phyloP scores from a whole-genome alignment of 2,888 invertebrate genomes.

The Apoda limacodes region DNA sequence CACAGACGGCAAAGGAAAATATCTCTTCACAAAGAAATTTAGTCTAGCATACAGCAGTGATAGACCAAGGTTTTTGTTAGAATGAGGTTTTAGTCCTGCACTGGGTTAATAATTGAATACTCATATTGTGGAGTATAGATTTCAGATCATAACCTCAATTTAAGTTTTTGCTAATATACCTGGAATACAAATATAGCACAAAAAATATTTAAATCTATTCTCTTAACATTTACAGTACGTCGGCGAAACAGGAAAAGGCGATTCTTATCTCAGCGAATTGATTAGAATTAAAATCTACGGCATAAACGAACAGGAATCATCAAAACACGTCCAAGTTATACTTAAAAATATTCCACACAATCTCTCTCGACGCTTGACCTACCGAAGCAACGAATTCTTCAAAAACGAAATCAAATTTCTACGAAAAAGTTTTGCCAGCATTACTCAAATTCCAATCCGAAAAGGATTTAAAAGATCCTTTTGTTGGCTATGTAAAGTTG shows the following conservation, averaged over 20 bases:
- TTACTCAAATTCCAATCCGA: conserved; percentile 51
- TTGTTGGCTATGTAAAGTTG: conserved; percentile 57
- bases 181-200: too few relatives aligned
- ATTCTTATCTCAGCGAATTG: conserved; percentile 76
- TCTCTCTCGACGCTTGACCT: conserved; percentile 72
- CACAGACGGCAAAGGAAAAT: too few relatives aligned
- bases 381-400: conserved; percentile 75
- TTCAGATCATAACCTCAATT: too few relatives aligned
- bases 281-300: conserved; percentile 71
- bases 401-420: conserved; percentile 78
- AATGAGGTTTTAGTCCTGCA: too few relatives aligned
- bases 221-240: conserved; percentile 42
- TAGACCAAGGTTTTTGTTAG: too few relatives aligned
- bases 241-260: conserved; percentile 70
- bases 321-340: conserved; percentile 61
- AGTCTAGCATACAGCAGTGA: too few relatives aligned
- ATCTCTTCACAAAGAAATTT: too few relatives aligned
- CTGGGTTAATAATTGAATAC: too few relatives aligned
- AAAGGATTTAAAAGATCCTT: conserved; percentile 53
- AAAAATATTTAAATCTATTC: too few relatives aligned
- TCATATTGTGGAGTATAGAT: too few relatives aligned
- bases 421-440: conserved; percentile 59
- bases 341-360: conserved; percentile 77
- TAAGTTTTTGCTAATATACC: too few relatives aligned
- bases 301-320: conserved; percentile 26